These are phyloP conservation scores for Falco concolor DNA, from an alignment of 2,797 vertebrate species.

Conservation along the genomic window DNA sequence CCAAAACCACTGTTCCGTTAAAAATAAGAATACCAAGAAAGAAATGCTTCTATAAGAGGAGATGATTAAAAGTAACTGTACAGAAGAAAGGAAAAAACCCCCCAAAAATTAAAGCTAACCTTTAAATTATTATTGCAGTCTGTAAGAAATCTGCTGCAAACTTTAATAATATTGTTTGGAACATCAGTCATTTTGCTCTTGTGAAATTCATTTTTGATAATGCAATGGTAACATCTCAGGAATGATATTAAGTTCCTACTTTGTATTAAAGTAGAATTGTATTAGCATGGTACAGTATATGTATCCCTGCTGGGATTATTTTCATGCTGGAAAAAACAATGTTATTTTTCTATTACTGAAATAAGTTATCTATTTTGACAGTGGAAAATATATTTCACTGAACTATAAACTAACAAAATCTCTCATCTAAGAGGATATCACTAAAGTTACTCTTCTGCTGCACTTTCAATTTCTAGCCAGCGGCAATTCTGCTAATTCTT, in stretches of 20 bases:
- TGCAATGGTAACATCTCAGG: constrained; percentile 23
- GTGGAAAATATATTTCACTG: constrained; percentile 41
- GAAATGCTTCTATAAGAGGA: background rate
- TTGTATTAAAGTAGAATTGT: constrained; percentile 53
- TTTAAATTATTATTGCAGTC: background rate
- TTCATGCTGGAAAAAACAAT: constrained; percentile 38
- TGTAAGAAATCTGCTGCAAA: background rate
- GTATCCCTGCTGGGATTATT: constrained; percentile 33
- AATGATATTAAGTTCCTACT: constrained; percentile 54
- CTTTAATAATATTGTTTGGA: constrained; percentile 10
- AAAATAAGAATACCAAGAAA: background rate
- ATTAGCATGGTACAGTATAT: constrained; percentile 24
- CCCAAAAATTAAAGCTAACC: constrained; percentile 9
- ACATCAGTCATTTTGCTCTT: constrained; percentile 24
- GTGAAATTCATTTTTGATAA: constrained; percentile 50
- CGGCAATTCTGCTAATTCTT: background rate
- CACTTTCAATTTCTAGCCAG: background rate
- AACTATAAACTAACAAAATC: constrained; percentile 26
- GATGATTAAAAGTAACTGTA: background rate
- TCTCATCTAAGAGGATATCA: constrained; percentile 5
- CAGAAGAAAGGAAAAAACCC: background rate
- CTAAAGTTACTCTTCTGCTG: background rate
- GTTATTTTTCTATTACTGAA: constrained; percentile 55
- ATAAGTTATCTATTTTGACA: constrained; percentile 53
- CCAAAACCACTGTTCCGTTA: background rate